Base-by-base conservation (phyloP, 2,797 vertebrate species). In the Leptodactylus fallax region DNA sequence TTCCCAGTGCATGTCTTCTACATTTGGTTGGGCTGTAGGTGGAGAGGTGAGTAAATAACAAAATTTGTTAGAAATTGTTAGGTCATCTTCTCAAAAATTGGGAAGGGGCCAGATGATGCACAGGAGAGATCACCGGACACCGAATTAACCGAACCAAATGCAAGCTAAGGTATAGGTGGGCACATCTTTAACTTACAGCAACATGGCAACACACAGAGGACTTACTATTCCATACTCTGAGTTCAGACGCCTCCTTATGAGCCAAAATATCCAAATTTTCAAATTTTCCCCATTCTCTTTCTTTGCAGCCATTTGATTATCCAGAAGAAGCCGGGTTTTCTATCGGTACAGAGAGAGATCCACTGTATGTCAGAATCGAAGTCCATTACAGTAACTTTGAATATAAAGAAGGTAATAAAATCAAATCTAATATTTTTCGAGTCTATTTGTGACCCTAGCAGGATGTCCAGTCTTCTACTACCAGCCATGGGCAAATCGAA, bases 341-440 rank as follows among this genome's bases (percentile, higher is more conserved):
- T 36, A 90, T 93, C 3, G 93, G 93, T 1, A 92, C 91, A 0
- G 89, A 90, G 10, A 4, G 80, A 9, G 94, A 95, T 69, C 90
- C 93, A 56, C 92, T 93, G 7, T 94, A 93, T 49, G 6, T 94
- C 71, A 72, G 81, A 13, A 74, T 94, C 56, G 94, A 95, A 92
- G 71, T 94, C 87, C 94, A 94, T 51, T 94, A 93, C 88, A 94
- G 93, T 90, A 94, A 93, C 85, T 93, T 94, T 79, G 77, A 92
- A 85, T 90, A 89, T 36, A 87, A 91, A 45, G 23, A 86, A 81
- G 93, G 94, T 94, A 47, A 58, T 3, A 12, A 19, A 2, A 55
- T 58, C 0, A 23, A 45, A 1, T 72, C 17, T 47, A 25, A 25
- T 67, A 3, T 13, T 10, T 67, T 23, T 67, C 12, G 7, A 12